These are phyloP conservation scores for Syncerus caffer DNA, from an alignment of 2,797 vertebrate species.

Conservation along the genomic window DNA sequence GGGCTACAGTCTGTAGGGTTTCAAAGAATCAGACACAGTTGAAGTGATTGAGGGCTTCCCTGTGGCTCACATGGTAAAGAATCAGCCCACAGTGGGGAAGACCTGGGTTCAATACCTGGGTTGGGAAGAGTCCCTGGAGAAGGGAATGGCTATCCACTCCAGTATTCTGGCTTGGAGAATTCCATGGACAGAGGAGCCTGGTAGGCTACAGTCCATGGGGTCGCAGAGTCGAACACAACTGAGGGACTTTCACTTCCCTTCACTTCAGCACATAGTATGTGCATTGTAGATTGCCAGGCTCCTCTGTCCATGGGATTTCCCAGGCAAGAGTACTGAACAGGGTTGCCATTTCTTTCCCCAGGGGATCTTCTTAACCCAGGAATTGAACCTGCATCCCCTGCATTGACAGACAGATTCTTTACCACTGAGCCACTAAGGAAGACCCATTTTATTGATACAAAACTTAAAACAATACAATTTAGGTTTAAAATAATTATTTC, in stretches of 20 bases:
- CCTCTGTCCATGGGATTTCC: neutral
- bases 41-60: neutral
- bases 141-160: neutral
- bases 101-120: neutral
- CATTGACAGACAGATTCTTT: neutral
- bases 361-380: neutral
- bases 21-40: neutral
- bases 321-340: neutral
- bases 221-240: accelerated
- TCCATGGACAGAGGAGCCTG: neutral
- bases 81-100: neutral
- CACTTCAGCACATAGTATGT: neutral
- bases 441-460: neutral
- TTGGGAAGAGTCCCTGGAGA: neutral
- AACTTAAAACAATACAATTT: neutral
- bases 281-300: neutral
- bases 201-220: neutral
- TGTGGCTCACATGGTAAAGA: neutral
- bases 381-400: neutral
- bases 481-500: neutral
- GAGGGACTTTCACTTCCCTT: neutral
- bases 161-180: neutral
- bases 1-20: neutral
- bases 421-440: neutral
- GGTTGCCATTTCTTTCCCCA: neutral